phyloP scores from a whole-genome alignment of 1,140 invertebrate species.

The Bombus cullumanus region DNA sequence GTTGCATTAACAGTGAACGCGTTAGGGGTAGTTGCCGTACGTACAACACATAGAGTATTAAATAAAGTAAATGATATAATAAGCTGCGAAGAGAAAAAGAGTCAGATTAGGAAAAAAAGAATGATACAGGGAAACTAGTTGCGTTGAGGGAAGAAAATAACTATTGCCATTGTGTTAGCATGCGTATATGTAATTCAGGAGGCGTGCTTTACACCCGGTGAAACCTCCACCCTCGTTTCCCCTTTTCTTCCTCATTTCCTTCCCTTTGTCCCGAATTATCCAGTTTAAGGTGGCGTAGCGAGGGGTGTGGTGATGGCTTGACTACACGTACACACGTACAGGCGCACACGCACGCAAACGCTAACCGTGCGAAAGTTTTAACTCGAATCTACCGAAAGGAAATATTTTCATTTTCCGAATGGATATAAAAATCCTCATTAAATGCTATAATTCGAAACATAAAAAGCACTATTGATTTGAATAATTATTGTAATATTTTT shows the following conservation, averaged over 20 bases:
- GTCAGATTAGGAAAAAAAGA: not conserved
- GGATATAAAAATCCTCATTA: too few species aligned
- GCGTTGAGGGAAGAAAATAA: slow-evolving; percentile 26
- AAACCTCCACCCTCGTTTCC: slow-evolving; percentile 6
- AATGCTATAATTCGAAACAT: too few species aligned
- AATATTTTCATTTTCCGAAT: not conserved
- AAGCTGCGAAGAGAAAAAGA: not conserved
- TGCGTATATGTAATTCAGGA: slow-evolving; percentile 29
- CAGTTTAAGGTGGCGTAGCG: slow-evolving; percentile 52
- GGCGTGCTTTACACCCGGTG: slow-evolving; percentile 19
- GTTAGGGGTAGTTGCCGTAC: not conserved
- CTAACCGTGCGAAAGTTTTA: not conserved
- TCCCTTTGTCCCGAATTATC: slow-evolving; percentile 40
- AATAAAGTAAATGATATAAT: slow-evolving; percentile 1
- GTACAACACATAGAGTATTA: not conserved
- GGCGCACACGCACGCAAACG: too few species aligned
- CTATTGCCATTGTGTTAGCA: slow-evolving; percentile 40
- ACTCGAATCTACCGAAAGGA: not conserved
- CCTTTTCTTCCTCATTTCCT: slow-evolving; percentile 21
- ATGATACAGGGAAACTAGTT: not conserved
- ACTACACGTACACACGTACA: slow-evolving; percentile 32
- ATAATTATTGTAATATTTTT: too few species aligned
- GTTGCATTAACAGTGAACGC: not conserved
- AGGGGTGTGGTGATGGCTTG: slow-evolving; percentile 69
- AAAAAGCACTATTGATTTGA: too few species aligned